phyloP scores from a whole-genome alignment of 2,113 vertebrate genomes.

The Conger conger region DNA sequence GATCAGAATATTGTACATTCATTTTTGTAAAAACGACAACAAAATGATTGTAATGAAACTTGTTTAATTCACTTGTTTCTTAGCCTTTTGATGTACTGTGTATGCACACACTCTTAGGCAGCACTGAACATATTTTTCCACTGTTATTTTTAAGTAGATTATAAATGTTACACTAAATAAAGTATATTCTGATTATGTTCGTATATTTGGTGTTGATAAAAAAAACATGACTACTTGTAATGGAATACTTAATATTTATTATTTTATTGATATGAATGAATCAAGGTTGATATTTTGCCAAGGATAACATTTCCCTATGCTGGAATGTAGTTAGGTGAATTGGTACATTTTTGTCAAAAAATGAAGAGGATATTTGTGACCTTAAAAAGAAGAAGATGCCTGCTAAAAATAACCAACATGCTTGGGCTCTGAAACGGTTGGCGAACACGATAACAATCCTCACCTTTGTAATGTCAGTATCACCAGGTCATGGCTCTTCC shows the following conservation, averaged over 20 bases:
- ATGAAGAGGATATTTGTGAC: not conserved
- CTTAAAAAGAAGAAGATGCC: conserved; percentile 12
- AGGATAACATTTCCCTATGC: not conserved
- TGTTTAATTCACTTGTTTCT: not conserved
- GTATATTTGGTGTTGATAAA: not conserved
- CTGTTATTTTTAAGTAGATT: not conserved
- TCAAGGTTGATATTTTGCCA: not conserved
- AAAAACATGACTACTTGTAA: not conserved
- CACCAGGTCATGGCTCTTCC: conserved; percentile 63
- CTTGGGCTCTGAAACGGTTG: conserved; percentile 45
- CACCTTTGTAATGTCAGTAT: conserved; percentile 66
- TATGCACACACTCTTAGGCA: not conserved
- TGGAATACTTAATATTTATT: not conserved
- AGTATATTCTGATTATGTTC: not conserved
- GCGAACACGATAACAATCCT: conserved; percentile 66
- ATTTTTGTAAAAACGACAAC: conserved; percentile 11
- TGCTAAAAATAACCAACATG: not conserved
- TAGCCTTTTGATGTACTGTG: not conserved
- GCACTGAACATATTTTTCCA: not conserved
- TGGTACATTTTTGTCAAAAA: not conserved
- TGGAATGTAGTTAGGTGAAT: not conserved
- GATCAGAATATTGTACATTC: not conserved
- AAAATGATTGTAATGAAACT: not conserved
- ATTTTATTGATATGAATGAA: not conserved
- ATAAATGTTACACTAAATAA: not conserved